phyloP scores from a whole-genome alignment of 2,797 vertebrate genomes.

The Channallabes apus region DNA sequence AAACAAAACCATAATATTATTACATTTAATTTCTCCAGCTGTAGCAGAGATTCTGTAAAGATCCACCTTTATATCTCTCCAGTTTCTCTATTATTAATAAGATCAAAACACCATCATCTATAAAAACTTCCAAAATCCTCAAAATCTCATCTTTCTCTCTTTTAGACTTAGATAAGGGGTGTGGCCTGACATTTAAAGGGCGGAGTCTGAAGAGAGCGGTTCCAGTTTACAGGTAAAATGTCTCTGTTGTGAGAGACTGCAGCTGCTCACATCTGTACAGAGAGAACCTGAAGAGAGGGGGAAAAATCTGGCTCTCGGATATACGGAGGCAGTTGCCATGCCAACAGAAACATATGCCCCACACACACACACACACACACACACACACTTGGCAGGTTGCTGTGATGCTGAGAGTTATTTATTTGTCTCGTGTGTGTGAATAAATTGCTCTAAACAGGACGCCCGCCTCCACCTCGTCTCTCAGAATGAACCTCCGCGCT shows the following conservation, averaged over 20 bases:
- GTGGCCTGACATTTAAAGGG: not conserved
- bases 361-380: not conserved
- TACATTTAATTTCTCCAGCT: no score
- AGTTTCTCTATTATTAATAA: no score
- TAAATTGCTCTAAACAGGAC: constrained; percentile 20
- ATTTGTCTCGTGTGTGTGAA: constrained; percentile 48
- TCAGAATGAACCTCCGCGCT: not conserved
- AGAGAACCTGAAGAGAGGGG: not conserved
- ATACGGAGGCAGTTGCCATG: constrained; percentile 45
- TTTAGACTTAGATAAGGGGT: not conserved
- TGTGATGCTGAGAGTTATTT: constrained; percentile 48
- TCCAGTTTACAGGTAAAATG: not conserved
- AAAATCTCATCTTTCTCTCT: not conserved
- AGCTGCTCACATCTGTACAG: not conserved
- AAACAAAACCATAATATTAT: no score
- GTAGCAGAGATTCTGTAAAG: no score
- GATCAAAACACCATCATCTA: not conserved
- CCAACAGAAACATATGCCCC: constrained; percentile 39
- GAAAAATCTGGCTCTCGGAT: constrained; percentile 8
- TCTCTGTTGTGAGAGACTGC: not conserved
- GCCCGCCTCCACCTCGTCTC: constrained; percentile 22
- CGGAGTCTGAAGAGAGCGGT: not conserved
- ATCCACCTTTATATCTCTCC: no score
- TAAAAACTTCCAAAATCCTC: not conserved
- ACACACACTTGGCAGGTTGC: constrained; percentile 31